A percentile compares a stretch with the other conserved stretches of the same genome.
phyloP scores from a whole-genome alignment of 2,888 invertebrate genomes.

The Lasioglossum morio region DNA sequence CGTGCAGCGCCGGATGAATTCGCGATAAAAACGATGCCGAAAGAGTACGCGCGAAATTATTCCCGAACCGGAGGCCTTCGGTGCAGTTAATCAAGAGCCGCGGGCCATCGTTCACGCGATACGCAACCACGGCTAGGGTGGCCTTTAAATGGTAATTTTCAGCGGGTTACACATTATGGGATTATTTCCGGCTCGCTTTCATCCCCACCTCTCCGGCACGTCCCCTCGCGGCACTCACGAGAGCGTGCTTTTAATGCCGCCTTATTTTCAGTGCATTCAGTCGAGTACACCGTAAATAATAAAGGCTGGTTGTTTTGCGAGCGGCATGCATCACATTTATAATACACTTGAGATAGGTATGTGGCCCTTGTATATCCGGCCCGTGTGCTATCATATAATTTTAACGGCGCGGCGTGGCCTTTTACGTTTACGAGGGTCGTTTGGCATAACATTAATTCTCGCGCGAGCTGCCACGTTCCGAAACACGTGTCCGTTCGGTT shows the following conservation, averaged over 20 bases:
- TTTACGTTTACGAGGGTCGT: slow-evolving; percentile 59
- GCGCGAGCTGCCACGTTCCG: slow-evolving; percentile 7
- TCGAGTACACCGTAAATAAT: slow-evolving; percentile 54
- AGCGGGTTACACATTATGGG: slow-evolving; percentile 45
- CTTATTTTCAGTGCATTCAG: slow-evolving; percentile 61
- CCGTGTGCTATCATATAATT: slow-evolving; percentile 54
- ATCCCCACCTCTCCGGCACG: neutral
- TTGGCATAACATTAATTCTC: slow-evolving; percentile 56
- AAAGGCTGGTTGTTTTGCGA: slow-evolving; percentile 48
- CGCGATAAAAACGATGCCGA: slow-evolving; percentile 11
- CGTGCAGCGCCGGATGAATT: neutral
- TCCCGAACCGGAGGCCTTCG: neutral
- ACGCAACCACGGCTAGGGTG: neutral
- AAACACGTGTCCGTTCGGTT: slow-evolving; percentile 31
- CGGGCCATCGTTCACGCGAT: slow-evolving; percentile 20
- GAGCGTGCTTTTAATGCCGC: slow-evolving; percentile 34
- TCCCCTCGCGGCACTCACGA: neutral
- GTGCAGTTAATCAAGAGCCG: slow-evolving; percentile 38
- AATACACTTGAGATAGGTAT: slow-evolving; percentile 60
- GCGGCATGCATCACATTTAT: slow-evolving; percentile 56
- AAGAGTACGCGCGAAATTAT: slow-evolving; percentile 1
- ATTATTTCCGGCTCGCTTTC: slow-evolving; percentile 36
- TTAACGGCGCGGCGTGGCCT: slow-evolving; percentile 52
- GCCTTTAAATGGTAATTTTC: slow-evolving; percentile 56
- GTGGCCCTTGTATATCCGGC: slow-evolving; percentile 30